phyloP scores from a whole-genome alignment of 2,113 vertebrate genomes.

The Bos indicus region DNA sequence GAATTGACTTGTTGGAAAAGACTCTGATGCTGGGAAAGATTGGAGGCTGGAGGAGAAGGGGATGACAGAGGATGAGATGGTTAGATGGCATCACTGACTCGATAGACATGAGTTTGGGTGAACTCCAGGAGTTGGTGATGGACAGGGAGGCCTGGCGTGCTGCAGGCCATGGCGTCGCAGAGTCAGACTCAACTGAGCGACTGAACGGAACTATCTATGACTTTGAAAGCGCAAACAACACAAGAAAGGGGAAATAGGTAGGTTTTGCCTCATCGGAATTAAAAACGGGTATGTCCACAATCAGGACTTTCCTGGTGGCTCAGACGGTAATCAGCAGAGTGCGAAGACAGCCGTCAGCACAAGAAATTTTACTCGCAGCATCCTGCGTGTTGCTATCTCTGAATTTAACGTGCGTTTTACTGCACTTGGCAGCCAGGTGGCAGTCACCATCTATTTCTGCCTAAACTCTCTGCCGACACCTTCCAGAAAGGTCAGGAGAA shows the following conservation, averaged over 20 bases:
- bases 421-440: not conserved
- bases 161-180: not conserved
- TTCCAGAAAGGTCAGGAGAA: not conserved
- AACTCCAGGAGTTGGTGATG: not conserved
- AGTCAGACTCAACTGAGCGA: not conserved
- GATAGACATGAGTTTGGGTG: rapidly evolving
- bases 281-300: not conserved
- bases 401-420: not conserved
- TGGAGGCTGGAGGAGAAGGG: not conserved
- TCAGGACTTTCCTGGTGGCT: too few species aligned
- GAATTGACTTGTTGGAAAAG: not conserved
- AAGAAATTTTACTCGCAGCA: too few species aligned
- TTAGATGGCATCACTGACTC: not conserved
- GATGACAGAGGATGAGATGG: rapidly evolving
- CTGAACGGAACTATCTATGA: not conserved
- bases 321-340: not conserved
- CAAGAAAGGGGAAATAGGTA: not conserved
- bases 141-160: not conserved
- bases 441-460: not conserved
- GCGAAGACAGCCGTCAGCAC: not conserved
- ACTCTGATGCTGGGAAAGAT: not conserved
- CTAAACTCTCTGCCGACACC: not conserved
- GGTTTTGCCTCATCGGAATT: not conserved
- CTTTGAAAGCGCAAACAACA: not conserved
- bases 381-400: rapidly evolving